Evolutionary conservation across 2,888 invertebrate genomes (phyloP).

Genomic region (Blera fallax): DNA sequence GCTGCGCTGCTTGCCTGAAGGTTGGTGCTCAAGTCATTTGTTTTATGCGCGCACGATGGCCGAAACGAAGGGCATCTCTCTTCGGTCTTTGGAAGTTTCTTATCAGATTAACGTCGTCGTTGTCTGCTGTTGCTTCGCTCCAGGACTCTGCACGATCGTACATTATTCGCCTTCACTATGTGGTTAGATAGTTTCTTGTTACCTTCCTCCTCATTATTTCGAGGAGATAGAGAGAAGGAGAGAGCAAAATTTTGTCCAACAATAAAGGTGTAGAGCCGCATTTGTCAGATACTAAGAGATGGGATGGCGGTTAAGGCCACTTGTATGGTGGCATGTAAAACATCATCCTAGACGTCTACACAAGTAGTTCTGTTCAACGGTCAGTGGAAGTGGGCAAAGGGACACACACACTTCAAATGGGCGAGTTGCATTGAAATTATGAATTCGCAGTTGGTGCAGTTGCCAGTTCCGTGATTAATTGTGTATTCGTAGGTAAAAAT

Average conservation of each 20-base stretch:
- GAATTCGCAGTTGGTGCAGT: not conserved
- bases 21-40: constrained; percentile 71
- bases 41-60: constrained; percentile 30
- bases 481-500: too few species aligned
- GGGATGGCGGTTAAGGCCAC: constrained; percentile 25
- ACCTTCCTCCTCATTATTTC: constrained; percentile 59
- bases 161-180: constrained; percentile 27
- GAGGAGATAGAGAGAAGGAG: not conserved
- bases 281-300: constrained; percentile 54
- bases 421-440: constrained; percentile 17
- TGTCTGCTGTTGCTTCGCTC: constrained; percentile 39
- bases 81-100: constrained; percentile 29
- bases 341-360: constrained; percentile 64
- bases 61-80: constrained; percentile 41
- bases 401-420: constrained; percentile 8
- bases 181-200: constrained; percentile 27
- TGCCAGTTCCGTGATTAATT: too few species aligned
- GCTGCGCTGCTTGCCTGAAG: constrained; percentile 50
- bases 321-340: constrained; percentile 69
- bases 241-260: constrained; percentile 33
- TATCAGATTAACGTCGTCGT: constrained; percentile 66
- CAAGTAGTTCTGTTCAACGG: constrained; percentile 40
- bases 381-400: not conserved
- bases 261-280: constrained; percentile 61
- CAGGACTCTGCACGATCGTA: constrained; percentile 63